Conservation (phyloP, 2,797 vertebrate genomes). For the Anomalospiza imberbis region DNA sequence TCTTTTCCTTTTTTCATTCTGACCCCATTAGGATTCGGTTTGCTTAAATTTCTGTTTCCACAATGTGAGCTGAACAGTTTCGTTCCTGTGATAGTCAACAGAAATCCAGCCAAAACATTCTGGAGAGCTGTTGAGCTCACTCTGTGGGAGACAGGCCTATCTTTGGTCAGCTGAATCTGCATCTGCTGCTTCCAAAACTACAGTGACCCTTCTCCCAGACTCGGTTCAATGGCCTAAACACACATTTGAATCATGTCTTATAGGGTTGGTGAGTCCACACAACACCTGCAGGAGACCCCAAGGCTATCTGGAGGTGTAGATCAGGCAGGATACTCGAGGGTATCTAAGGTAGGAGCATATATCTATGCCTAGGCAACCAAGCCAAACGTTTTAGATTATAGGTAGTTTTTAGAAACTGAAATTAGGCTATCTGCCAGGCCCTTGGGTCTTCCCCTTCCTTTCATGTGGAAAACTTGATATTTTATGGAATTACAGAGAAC, state of each 20-base stretch:
- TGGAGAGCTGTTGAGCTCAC: neutral
- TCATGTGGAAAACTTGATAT: neutral
- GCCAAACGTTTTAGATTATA: neutral
- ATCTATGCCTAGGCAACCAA: neutral
- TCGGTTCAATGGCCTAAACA: neutral
- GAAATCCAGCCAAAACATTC: neutral
- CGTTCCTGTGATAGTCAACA: neutral
- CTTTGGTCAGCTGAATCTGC: neutral
- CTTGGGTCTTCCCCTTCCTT: neutral
- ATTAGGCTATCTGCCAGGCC: neutral
- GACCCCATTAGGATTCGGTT: neutral
- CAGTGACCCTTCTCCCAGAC: neutral
- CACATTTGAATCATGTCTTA: neutral
- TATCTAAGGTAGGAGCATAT: neutral
- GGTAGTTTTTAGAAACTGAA: neutral
- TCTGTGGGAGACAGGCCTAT: neutral
- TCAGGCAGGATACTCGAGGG: neutral
- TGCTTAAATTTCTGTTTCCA: neutral
- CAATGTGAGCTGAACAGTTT: neutral
- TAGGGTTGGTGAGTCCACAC: neutral
- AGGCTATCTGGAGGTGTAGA: neutral
- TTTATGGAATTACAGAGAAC: neutral
- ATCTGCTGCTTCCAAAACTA: neutral
- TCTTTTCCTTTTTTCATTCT: neutral
- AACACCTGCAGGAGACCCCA: neutral